Evolutionary conservation across 2,888 invertebrate genomes (phyloP), one percentile per base, ranked within the genome.

Genomic region (Tribolium freemani): DNA sequence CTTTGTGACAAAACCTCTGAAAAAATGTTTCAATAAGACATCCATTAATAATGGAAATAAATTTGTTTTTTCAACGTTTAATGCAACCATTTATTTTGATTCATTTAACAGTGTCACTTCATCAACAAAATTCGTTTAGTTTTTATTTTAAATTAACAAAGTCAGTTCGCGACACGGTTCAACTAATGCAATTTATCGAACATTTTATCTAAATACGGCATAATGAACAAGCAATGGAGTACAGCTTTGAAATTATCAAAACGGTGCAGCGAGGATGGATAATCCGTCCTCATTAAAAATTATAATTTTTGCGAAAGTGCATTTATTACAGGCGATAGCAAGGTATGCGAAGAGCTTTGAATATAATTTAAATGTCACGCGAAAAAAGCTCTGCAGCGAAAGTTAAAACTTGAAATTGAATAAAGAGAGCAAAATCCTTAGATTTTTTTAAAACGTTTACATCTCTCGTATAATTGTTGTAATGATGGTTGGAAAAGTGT

Each of bases 201-300:
- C 56, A 8, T 13, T 56, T 56, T 38, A 56, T 56, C 56, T 56
- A 38, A 56, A 31, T 31, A 38, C 56, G 38, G 31, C 26, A 11
- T 11, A 21, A n/a, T 21, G 30, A 10, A 54, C 21, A 30, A 56
- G 11, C 56, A 31, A 30, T 31, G 3, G 38, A 5, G n/a, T 38
- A 38, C 5, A n/a, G 5, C 38, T 38, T 38, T 38, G 38, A 38
- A 8, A 38, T 38, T 38, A 38, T n/a, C 5, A 38, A 38, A 38
- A 38, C 38, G 38, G 2, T 38, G 38, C 38, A 38, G n/a, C 8
- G 8, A n/a, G 38, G 8, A 38, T 8, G 38, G 8, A 8, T 4
- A 38, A 31, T 10, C 10, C 26, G 10, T 26, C n/a, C 13, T 38
- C 9, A 56, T 56, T 31, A 56, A 26, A 56, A 56, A 13, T 30